Percentiles rank a stretch among this genome's conserved stretches.
phyloP scores from a whole-genome alignment of 2,113 vertebrate genomes.

The Caranx ignobilis region DNA sequence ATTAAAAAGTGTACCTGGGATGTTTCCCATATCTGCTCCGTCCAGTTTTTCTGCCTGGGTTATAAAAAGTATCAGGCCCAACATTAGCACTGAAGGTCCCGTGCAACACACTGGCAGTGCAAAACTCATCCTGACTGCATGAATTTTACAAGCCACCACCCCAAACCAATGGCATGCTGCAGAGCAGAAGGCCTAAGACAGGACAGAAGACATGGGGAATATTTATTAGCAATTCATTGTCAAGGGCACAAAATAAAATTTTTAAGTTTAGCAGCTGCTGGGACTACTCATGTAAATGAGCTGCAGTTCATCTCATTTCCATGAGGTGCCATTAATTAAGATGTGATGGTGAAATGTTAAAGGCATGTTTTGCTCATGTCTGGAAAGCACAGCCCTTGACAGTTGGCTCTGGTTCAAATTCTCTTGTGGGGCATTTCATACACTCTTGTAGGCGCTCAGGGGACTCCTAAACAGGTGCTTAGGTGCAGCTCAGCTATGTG shows the following conservation, averaged over 20 bases:
- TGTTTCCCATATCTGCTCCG: accelerated
- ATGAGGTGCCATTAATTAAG: not conserved
- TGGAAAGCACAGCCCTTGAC: too few species aligned
- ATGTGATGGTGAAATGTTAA: not conserved
- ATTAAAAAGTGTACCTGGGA: constrained; percentile 17
- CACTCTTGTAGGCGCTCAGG: too few species aligned
- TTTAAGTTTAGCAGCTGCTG: not conserved
- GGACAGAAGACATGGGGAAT: not conserved
- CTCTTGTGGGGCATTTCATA: too few species aligned
- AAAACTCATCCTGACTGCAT: constrained; percentile 83
- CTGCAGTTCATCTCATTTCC: not conserved
- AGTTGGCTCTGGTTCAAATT: too few species aligned
- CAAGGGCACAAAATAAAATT: not conserved
- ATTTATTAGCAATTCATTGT: constrained; percentile 1
- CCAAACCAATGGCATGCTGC: constrained; percentile 87
- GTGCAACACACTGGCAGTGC: constrained; percentile 79
- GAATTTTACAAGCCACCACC: constrained; percentile 87
- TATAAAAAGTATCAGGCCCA: constrained; percentile 80
- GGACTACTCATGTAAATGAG: not conserved
- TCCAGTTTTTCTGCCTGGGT: constrained; percentile 40
- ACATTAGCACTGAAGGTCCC: constrained; percentile 76
- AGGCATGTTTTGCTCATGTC: too few species aligned
- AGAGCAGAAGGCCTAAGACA: constrained; percentile 77
- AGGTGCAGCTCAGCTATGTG: too few species aligned
- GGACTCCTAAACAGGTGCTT: too few species aligned